phyloP scores from a whole-genome alignment of 1,140 invertebrate genomes.

The Phocides pigmalion region DNA sequence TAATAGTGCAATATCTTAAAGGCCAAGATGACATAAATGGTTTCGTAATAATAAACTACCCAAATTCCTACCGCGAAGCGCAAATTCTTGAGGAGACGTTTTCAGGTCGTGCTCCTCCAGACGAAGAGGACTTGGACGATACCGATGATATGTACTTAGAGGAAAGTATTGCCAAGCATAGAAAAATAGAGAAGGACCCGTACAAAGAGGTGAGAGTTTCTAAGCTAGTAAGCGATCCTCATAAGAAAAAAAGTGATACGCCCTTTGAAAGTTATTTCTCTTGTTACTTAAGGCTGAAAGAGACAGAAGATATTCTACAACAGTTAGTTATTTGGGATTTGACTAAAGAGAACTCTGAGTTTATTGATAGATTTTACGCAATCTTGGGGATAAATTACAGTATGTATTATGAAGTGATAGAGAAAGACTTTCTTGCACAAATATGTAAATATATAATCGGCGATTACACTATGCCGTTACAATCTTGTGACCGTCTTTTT shows the following conservation, averaged over 20 bases:
- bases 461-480: slow-evolving; percentile 75
- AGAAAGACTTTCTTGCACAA: slow-evolving; percentile 80
- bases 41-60: slow-evolving; percentile 87
- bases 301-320: slow-evolving; percentile 72
- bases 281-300: slow-evolving; percentile 81
- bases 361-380: slow-evolving; percentile 85
- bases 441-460: slow-evolving; percentile 84
- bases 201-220: slow-evolving; percentile 69
- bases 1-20: slow-evolving; percentile 86
- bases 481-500: slow-evolving; percentile 78
- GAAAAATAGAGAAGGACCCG: slow-evolving; percentile 67
- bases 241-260: slow-evolving; percentile 52
- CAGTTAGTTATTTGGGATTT: slow-evolving; percentile 74
- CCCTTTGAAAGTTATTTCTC: slow-evolving; percentile 83
- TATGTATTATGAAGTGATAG: slow-evolving; percentile 84
- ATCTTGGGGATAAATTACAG: slow-evolving; percentile 82
- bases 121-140: slow-evolving; percentile 56
- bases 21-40: slow-evolving; percentile 78
- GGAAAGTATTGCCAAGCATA: slow-evolving; percentile 70
- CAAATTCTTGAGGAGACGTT: slow-evolving; percentile 83
- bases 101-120: slow-evolving; percentile 65
- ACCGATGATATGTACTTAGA: slow-evolving; percentile 76
- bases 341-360: slow-evolving; percentile 73
- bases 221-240: slow-evolving; percentile 77
- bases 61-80: slow-evolving; percentile 84